Base-by-base conservation (phyloP, 2,113 vertebrate species). In the Erythrolamprus reginae region DNA sequence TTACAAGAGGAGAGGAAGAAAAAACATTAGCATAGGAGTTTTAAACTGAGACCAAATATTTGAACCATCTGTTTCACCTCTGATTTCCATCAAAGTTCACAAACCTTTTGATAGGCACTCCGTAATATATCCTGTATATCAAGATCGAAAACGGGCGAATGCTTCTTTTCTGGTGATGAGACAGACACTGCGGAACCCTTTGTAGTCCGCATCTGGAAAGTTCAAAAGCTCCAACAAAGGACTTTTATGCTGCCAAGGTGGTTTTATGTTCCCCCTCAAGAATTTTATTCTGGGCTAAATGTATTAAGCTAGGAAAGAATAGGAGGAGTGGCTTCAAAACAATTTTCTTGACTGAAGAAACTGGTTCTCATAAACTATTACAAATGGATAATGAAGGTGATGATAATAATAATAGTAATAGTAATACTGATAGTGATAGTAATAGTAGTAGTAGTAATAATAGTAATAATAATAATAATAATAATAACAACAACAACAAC, bases 1-100 rank as follows among this genome's bases (percentile, higher is more conserved):
- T 94, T 96, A 94, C 94, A 95, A 95, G 96, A 95, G 7, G 17
- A 77, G 33, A 8, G 1, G 4, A 24, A n/a, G 90, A 95, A 95
- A 97, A 96, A 97, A 96, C 93, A 97, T 97, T 97, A 96, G 90
- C 92, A 84, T 93, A 94, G 95, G 93, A 95, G 96, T 97, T 96
- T 97, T 96, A 96, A 97, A 96, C 95, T 90, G 91, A 95, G 95
- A 96, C 94, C 82, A 97, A 96, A 97, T 96, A 97, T 97, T 95
- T 97, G 97, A 97, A 97, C 97, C 97, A 96, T 97, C 96, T 96
- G 96, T 97, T 97, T 97, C 97, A 97, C 97, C 97, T 97, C 96
- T 97, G 97, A 97, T 97, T 97, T 97, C 96, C 93, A 96, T 96
- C 96, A 97, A 96, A 96, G 95, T 96, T 97, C 97, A 97, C 95